These are phyloP conservation scores for Ramphastos sulfuratus DNA, from an alignment of 2,113 vertebrate genomes.

Conservation along the genomic window DNA sequence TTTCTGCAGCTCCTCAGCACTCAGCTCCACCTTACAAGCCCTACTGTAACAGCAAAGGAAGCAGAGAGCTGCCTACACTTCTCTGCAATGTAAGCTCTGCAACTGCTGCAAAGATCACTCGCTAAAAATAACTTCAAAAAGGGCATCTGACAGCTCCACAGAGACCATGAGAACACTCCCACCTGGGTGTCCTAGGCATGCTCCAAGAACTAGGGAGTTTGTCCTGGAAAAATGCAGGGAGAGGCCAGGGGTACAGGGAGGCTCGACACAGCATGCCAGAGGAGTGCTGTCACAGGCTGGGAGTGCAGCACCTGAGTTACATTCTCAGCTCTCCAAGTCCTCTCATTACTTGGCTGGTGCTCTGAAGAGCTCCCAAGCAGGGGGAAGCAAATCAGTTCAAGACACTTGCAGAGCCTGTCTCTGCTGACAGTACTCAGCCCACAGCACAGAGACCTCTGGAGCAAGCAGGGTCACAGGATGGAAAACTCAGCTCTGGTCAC, in stretches of 20 bases:
- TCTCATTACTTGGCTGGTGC: background rate
- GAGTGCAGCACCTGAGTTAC: rapidly evolving
- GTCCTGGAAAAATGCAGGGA: background rate
- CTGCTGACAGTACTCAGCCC: background rate
- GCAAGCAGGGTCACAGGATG: background rate
- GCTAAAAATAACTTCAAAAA: slow-evolving; percentile 71
- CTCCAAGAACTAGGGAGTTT: background rate
- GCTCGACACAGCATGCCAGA: background rate
- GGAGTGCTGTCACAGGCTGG: rapidly evolving
- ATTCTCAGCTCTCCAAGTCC: background rate
- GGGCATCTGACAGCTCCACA: slow-evolving; percentile 27
- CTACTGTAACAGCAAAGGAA: slow-evolving; percentile 34
- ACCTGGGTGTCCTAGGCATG: slow-evolving; percentile 21
- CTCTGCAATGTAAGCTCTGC: slow-evolving; percentile 49
- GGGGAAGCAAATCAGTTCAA: background rate
- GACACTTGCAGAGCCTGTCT: background rate
- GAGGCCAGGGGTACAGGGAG: background rate
- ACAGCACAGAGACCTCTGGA: background rate
- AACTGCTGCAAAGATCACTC: slow-evolving; percentile 51
- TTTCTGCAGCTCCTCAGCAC: slow-evolving; percentile 8
- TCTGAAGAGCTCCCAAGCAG: background rate
- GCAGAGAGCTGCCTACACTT: slow-evolving; percentile 44
- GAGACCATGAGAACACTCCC: slow-evolving; percentile 40
- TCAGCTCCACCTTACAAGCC: background rate
- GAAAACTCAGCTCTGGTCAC: background rate